These are phyloP conservation scores for Halesus radiatus DNA, from an alignment of 1,140 invertebrate genomes.

Conservation along the genomic window DNA sequence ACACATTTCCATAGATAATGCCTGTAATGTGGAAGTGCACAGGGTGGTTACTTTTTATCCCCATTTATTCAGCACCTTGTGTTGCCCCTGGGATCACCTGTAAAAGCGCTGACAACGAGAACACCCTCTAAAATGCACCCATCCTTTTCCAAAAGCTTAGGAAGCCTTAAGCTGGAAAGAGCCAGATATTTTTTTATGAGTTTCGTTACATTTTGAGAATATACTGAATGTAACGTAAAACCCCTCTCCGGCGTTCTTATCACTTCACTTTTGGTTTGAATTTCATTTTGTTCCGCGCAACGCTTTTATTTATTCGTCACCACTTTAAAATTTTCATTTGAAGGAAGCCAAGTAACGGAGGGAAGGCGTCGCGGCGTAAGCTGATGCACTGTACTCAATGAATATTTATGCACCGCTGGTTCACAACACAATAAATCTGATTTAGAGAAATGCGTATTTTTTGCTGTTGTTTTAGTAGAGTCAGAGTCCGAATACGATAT, in stretches of 20 bases:
- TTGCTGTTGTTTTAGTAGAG: too few species aligned
- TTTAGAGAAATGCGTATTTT: too few species aligned
- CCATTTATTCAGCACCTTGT: slow-evolving; percentile 39
- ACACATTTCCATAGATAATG: slow-evolving; percentile 7
- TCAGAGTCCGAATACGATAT: too few species aligned
- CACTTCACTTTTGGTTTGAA: slow-evolving; percentile 55
- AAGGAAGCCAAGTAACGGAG: slow-evolving; percentile 26
- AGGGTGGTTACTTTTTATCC: slow-evolving; percentile 34
- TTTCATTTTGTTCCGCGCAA: slow-evolving; percentile 48
- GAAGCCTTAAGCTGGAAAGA: background rate
- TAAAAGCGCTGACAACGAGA: slow-evolving; percentile 28
- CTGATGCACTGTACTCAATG: slow-evolving; percentile 10
- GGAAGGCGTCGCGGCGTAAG: background rate
- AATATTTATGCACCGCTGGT: too few species aligned
- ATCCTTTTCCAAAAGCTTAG: background rate
- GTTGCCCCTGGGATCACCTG: slow-evolving; percentile 47
- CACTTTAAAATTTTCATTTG: slow-evolving; percentile 55
- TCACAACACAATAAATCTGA: too few species aligned
- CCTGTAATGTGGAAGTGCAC: slow-evolving; percentile 40
- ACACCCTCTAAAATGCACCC: background rate
- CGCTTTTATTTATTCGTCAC: slow-evolving; percentile 49
- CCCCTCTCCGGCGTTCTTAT: slow-evolving; percentile 38
- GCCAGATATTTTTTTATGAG: slow-evolving; percentile 20
- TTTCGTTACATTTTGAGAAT: background rate
- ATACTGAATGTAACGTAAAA: slow-evolving; percentile 40